Percentiles rank a stretch among this genome's conserved stretches.
These are phyloP conservation scores for Mercenaria mercenaria DNA, from an alignment of 1,140 invertebrate genomes.

Conservation along the genomic window DNA sequence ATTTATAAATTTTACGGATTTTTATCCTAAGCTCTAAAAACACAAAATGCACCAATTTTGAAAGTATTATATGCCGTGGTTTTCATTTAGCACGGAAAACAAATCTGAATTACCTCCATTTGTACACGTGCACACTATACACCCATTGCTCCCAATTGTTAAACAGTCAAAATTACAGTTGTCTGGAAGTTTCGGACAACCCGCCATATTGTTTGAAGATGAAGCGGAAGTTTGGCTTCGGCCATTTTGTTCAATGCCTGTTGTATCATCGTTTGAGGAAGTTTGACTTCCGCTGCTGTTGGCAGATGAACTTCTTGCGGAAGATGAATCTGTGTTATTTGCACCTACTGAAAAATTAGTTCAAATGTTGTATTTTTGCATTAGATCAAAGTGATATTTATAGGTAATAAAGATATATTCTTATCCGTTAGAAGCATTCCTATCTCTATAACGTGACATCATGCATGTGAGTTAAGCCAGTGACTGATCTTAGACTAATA, in stretches of 20 bases:
- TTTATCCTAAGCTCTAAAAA: too few species aligned
- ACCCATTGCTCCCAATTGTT: conserved; percentile 21
- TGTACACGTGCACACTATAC: conserved; percentile 34
- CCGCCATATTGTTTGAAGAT: conserved; percentile 2
- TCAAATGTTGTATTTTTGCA: too few species aligned
- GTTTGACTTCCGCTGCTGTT: neutral
- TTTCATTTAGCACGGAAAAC: too few species aligned
- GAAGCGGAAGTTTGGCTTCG: neutral
- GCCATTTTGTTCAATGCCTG: neutral
- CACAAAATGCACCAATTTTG: too few species aligned
- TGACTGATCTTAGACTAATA: too few species aligned
- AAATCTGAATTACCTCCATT: neutral
- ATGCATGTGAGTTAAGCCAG: too few species aligned
- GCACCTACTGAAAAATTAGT: neutral
- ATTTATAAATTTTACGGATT: too few species aligned
- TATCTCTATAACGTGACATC: too few species aligned
- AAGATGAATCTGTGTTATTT: neutral
- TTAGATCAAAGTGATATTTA: too few species aligned
- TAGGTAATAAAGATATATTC: too few species aligned
- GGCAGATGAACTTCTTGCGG: neutral
- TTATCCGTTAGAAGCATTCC: too few species aligned
- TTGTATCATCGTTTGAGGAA: neutral
- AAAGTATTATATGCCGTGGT: too few species aligned
- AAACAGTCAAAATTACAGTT: conserved; percentile 59
- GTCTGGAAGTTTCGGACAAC: conserved; percentile 16